phyloP scores from a whole-genome alignment of 2,113 vertebrate genomes.

The Salminus brasiliensis region DNA sequence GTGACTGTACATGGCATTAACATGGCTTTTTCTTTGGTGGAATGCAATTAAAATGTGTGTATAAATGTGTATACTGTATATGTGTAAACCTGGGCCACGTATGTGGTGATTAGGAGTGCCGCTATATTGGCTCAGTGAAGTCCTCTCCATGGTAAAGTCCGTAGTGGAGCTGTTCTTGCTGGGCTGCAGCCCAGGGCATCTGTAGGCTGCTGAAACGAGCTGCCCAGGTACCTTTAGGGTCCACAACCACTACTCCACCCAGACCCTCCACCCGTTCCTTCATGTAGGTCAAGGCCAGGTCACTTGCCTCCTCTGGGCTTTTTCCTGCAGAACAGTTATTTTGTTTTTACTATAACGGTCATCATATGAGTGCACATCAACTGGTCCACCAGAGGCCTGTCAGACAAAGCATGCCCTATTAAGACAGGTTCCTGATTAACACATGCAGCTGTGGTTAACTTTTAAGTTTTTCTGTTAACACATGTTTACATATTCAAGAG shows the following conservation, averaged over 20 bases:
- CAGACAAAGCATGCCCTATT: too few relatives aligned
- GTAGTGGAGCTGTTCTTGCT: slow-evolving; percentile 76
- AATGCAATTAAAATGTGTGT: too few relatives aligned
- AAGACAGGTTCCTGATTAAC: too few relatives aligned
- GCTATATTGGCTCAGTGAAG: slow-evolving; percentile 57
- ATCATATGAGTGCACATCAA: not conserved
- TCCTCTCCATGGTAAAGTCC: slow-evolving; percentile 77
- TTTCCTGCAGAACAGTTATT: slow-evolving; percentile 76
- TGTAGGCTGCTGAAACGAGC: slow-evolving; percentile 82
- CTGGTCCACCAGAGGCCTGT: not conserved
- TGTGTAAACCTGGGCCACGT: not conserved
- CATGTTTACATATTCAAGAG: too few relatives aligned
- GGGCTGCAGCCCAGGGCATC: slow-evolving; percentile 89
- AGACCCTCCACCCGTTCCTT: slow-evolving; percentile 79
- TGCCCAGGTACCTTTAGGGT: slow-evolving; percentile 82
- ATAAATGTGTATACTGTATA: too few relatives aligned
- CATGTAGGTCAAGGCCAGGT: slow-evolving; percentile 82
- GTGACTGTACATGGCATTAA: not conserved
- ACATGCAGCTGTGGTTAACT: too few relatives aligned
- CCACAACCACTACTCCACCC: slow-evolving; percentile 86
- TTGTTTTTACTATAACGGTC: not conserved
- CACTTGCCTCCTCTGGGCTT: slow-evolving; percentile 80
- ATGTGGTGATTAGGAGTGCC: slow-evolving; percentile 10
- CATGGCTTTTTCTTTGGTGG: not conserved
- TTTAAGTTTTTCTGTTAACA: too few relatives aligned